Base-by-base conservation (phyloP, 2,113 vertebrate genomes). In the Ptilonorhynchus violaceus region DNA sequence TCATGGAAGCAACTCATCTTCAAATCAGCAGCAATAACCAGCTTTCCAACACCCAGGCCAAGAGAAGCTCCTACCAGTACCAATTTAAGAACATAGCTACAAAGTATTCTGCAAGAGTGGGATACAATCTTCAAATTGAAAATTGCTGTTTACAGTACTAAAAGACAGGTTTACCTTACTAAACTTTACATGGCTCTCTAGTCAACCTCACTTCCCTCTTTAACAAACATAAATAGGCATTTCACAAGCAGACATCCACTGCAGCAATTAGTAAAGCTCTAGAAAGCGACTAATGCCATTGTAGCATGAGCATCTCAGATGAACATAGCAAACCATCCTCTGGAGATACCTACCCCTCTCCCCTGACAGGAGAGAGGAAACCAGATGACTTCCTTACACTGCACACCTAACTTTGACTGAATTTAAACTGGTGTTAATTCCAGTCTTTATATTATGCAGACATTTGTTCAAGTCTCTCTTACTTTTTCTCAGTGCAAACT, bases 401-500 rank as follows among this genome's bases (percentile, higher is more conserved):
- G 18, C 27, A 67, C 7, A 59, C 12, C 10, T 83, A 62, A 35
- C 23, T 46, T 50, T 10, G 22, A 86, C 16, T 78, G 25, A 67
- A 66, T 13, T 84, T 55, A 63, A 80, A 69, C 8, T 9, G 37
- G 56, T 46, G 15, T 25, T 41, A 30, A 37, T 37, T 76, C 11
- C 59, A 83, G 6, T 6, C 46, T 41, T 75, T 39, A 19, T 14
- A 69, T 62, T 35, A 86, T 3, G 14, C 19, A 94, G 46, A 52
- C 24, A 62, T 35, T 59, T 78, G 24, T 60, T 94, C 31, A 84
- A 59, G 11, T 49, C 13, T 74, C 55, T 93, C 99, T 92, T 98
- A 99, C 99, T 99, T 97, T 99, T 99, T 92, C 99, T 99, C 98
- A 99, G 95, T 46, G 99, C 99, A 96, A 99, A 99, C 95, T 99